Percentiles rank a stretch among this genome's conserved stretches.
Evolutionary conservation across 2,797 vertebrate genomes (phyloP).

Genomic region (Margarornis squamiger): DNA sequence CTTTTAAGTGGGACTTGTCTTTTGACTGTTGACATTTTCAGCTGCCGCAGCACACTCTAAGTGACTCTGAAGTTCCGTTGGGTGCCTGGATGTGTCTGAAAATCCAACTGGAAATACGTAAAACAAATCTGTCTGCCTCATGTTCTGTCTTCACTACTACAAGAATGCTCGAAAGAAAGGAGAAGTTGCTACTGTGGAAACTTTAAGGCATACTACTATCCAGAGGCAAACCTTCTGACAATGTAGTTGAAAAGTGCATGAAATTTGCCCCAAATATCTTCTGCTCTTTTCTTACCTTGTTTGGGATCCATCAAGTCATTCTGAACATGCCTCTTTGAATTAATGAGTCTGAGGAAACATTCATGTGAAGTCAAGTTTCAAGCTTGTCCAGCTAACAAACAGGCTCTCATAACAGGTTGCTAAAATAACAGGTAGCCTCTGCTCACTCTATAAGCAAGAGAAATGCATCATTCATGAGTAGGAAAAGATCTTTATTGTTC

Average conservation of each 20-base stretch:
- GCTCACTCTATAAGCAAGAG: not conserved
- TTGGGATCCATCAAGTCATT: not conserved
- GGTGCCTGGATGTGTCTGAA: not conserved
- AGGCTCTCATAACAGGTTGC: not conserved
- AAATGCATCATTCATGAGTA: not conserved
- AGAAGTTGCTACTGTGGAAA: not conserved
- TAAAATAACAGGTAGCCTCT: not conserved
- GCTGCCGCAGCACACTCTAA: not conserved
- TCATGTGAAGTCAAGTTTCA: not conserved
- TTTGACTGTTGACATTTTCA: conserved; percentile 24
- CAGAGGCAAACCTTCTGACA: not conserved
- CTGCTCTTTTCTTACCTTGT: not conserved
- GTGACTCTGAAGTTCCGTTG: not conserved
- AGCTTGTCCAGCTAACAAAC: not conserved
- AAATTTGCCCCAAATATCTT: not conserved
- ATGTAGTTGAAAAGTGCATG: not conserved
- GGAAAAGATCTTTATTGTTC: not conserved
- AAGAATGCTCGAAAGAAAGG: not conserved
- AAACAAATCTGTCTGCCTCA: not conserved
- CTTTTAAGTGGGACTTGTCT: not conserved
- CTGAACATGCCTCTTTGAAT: not conserved
- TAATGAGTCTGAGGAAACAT: not conserved
- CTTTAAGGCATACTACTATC: not conserved
- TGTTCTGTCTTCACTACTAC: not conserved
- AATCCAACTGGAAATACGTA: not conserved